A percentile compares a stretch with the other conserved stretches of the same genome.
phyloP scores from a whole-genome alignment of 2,113 vertebrate genomes.

The Eublepharis macularius region DNA sequence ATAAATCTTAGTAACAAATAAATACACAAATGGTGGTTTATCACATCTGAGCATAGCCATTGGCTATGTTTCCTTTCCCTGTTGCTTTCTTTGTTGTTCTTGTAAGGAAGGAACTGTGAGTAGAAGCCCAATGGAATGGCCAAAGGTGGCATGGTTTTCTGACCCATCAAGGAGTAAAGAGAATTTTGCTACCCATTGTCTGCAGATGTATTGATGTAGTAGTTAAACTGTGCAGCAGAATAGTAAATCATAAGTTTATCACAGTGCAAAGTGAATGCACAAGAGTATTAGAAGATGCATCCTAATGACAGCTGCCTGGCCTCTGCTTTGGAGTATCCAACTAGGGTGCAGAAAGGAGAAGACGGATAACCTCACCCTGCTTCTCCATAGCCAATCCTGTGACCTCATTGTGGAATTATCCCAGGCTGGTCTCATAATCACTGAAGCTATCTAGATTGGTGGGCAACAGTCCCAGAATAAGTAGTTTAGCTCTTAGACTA shows the following conservation, averaged over 20 bases:
- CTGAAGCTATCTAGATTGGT: not conserved
- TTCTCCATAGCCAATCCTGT: not conserved
- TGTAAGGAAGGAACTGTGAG: not conserved
- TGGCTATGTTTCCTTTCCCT: not conserved
- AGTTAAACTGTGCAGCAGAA: not conserved
- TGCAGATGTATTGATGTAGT: no score
- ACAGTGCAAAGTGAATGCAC: not conserved
- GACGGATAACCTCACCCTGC: not conserved
- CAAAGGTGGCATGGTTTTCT: not conserved
- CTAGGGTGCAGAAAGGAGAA: not conserved
- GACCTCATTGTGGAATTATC: not conserved
- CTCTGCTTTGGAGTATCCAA: not conserved
- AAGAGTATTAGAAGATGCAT: not conserved
- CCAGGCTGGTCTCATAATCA: not conserved
- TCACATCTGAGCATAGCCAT: no score
- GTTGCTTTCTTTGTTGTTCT: not conserved
- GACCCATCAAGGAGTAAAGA: not conserved
- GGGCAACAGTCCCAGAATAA: not conserved
- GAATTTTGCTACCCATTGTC: not conserved
- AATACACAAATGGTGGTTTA: no score
- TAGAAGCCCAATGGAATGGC: not conserved
- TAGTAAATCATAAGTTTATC: not conserved
- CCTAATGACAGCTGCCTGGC: not conserved
- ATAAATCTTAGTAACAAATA: no score
- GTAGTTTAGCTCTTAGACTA: no score